Percentiles rank a stretch among this genome's conserved stretches.
Conservation (phyloP, 2,797 vertebrate species). For the Sebastes baramenuke region DNA sequence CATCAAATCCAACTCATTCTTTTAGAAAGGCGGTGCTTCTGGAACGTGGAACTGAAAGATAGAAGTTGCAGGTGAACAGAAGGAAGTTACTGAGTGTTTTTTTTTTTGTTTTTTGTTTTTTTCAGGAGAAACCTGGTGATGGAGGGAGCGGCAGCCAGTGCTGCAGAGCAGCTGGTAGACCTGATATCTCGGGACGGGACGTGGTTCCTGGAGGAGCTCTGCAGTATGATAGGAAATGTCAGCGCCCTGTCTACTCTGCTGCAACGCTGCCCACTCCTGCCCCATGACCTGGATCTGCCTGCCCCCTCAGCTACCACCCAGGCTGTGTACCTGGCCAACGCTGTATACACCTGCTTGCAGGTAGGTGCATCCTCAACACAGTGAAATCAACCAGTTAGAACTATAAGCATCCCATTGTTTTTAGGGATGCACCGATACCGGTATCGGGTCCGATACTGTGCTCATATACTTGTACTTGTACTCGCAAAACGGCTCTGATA, state of each 20-base stretch:
- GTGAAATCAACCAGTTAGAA: no score
- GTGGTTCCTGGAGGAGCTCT: constrained; percentile 98
- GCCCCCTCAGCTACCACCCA: constrained; percentile 89
- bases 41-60: neutral
- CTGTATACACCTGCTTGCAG: constrained; percentile 96
- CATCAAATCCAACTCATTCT: neutral
- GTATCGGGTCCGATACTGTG: no score
- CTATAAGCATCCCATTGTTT: accelerated
- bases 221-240: constrained; percentile 96
- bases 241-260: constrained; percentile 90
- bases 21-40: neutral
- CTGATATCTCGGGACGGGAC: constrained; percentile 94
- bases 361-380: constrained; percentile 64
- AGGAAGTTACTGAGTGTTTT: neutral
- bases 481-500: no score
- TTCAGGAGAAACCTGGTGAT: constrained; percentile 94
- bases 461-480: no score
- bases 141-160: constrained; percentile 94
- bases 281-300: constrained; percentile 93
- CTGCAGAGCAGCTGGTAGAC: constrained; percentile 95
- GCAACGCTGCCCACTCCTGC: constrained; percentile 91
- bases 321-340: constrained; percentile 92
- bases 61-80: neutral
- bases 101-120: accelerated
- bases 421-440: neutral